These are phyloP conservation scores for Blastobasis lacticolella DNA, from an alignment of 2,888 invertebrate genomes.

Conservation along the genomic window DNA sequence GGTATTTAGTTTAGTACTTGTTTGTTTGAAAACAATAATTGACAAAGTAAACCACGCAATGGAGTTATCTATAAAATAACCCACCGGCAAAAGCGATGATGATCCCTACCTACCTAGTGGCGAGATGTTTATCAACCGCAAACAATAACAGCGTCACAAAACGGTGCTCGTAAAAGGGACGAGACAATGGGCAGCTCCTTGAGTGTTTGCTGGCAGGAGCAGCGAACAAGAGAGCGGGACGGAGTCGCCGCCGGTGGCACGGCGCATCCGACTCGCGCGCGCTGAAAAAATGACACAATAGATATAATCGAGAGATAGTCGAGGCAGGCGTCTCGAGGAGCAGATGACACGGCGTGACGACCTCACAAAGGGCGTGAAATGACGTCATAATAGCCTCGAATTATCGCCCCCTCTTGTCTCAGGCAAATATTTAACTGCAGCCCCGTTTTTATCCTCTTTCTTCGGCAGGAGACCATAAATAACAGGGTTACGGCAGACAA, in stretches of 20 bases:
- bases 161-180: conserved; percentile 68
- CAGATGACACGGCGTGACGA: conserved; percentile 73
- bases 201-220: conserved; percentile 65
- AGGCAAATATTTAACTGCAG: conserved; percentile 72
- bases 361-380: conserved; percentile 72
- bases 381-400: conserved; percentile 74
- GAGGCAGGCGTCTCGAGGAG: conserved; percentile 70
- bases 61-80: conserved; percentile 54
- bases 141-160: conserved; percentile 72
- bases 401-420: conserved; percentile 74
- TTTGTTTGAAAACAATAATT: conserved; percentile 49
- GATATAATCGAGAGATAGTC: conserved; percentile 71
- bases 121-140: conserved; percentile 73
- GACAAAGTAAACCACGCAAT: conserved; percentile 46
- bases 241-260: conserved; percentile 71
- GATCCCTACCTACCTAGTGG: conserved; percentile 70
- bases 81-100: conserved; percentile 64
- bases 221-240: conserved; percentile 63
- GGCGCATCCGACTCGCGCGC: conserved; percentile 66
- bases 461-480: conserved; percentile 67
- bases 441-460: conserved; percentile 65
- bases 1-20: conserved; percentile 10
- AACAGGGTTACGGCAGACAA: conserved; percentile 62
- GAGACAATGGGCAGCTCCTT: conserved; percentile 67
- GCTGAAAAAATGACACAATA: conserved; percentile 70